Evolutionary conservation across 2,797 vertebrate genomes (phyloP).

Genomic region (Acanthurus tractus): DNA sequence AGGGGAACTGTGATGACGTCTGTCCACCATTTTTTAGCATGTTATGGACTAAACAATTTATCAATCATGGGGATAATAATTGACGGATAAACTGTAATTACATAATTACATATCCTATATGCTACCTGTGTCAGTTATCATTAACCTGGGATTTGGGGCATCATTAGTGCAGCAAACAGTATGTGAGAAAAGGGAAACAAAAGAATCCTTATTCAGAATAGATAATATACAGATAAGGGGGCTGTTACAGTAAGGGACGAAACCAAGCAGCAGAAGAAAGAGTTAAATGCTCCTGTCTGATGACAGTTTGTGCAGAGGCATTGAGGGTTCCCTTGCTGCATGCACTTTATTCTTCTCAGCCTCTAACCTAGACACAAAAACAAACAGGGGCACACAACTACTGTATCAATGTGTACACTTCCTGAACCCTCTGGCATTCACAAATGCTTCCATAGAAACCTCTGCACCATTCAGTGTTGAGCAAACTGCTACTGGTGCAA

Average conservation of each 20-base stretch:
- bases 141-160: neutral
- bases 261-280: neutral
- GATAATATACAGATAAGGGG: neutral
- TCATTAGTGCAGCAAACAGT: neutral
- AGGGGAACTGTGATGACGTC: neutral
- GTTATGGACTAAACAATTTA: neutral
- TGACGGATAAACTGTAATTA: neutral
- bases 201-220: neutral
- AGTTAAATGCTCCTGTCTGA: neutral
- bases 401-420: constrained; percentile 53
- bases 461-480: constrained; percentile 41
- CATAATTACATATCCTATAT: neutral
- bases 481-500: constrained; percentile 50
- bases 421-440: constrained; percentile 62
- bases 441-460: constrained; percentile 57
- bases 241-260: neutral
- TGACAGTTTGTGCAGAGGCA: constrained; percentile 17
- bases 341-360: constrained; percentile 38
- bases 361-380: constrained; percentile 44
- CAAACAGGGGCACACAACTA: constrained; percentile 35
- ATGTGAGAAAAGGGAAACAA: neutral
- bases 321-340: constrained; percentile 18
- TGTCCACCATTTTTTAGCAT: neutral
- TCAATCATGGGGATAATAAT: neutral
- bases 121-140: neutral